Percentiles rank a stretch among this genome's conserved stretches.
phyloP scores from a whole-genome alignment of 2,113 vertebrate genomes.

The Lampris megalopsis region DNA sequence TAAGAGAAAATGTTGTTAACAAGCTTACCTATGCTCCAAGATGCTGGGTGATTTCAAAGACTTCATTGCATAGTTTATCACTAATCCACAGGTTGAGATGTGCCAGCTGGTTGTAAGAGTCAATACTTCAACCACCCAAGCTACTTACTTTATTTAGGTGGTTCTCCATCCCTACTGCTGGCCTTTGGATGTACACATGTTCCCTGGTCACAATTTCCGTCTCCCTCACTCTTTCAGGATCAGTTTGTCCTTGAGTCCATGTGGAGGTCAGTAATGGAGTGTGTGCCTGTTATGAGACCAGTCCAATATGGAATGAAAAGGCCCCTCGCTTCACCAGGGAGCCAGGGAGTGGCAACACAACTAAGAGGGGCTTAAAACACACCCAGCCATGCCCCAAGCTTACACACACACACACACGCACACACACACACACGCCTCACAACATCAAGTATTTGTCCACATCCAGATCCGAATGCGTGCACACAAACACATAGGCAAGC shows the following conservation, averaged over 20 bases:
- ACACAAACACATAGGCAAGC: constrained; percentile 17
- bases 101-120: background rate
- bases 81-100: constrained; percentile 30
- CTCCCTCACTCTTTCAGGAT: constrained; percentile 37
- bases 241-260: constrained; percentile 50
- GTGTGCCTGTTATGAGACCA: constrained; percentile 68
- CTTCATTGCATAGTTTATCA: constrained; percentile 31
- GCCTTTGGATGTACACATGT: constrained; percentile 4
- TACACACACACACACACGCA: constrained; percentile 36
- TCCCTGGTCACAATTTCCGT: constrained; percentile 12
- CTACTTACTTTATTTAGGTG: constrained; percentile 8
- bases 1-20: constrained; percentile 13
- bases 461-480: constrained; percentile 4
- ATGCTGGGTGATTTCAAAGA: constrained; percentile 8
- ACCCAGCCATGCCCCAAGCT: constrained; percentile 20
- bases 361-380: constrained; percentile 61
- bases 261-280: constrained; percentile 66
- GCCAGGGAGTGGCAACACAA: constrained; percentile 71
- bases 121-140: background rate
- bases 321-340: constrained; percentile 74
- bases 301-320: constrained; percentile 78
- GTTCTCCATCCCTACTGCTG: constrained; percentile 14
- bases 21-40: constrained; percentile 64
- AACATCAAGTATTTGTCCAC: constrained; percentile 49
- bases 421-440: constrained; percentile 48